Evolutionary conservation across 2,797 vertebrate genomes (phyloP), one percentile per base, ranked within the genome.

Genomic region (Staurois parvus): DNA sequence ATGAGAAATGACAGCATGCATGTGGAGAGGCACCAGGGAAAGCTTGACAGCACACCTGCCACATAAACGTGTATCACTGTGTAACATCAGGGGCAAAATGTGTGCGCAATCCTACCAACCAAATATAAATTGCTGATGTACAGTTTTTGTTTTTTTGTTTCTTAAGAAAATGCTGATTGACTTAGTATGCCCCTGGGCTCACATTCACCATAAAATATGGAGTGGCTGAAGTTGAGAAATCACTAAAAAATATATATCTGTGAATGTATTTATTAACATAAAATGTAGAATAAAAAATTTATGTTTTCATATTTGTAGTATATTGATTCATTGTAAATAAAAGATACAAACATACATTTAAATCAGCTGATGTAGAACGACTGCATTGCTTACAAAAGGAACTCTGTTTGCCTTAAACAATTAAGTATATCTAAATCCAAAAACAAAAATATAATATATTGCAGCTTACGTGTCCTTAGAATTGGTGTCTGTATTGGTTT

Each of bases 1-100:
- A 75, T 80, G 56, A 80, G 29, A 75, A 84, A 74, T 74, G 26
- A 30, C 34, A 75, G 24, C 32, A 42, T 40, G 59, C 68, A 79
- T 29, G 28, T 85, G 42, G 29, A 67, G 30, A 72, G 56, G 64
- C 59, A 59, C 59, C 42, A 29, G 68, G 59, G 59, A 26, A 73
- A 79, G 34, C 68, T 72, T 45, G 29, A 62, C 40, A 26, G 76
- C 13, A 24, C 69, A 85, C 52, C 69, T 79, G 83, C 32, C 56
- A 79, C 45, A 73, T 11, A 4, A 19, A 62, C 67, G 28, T n/a
- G n/a, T 30, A 64, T 42, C 68, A 66, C 48, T 72, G n/a, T 29
- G 32, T 29, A 79, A 42, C 52, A 84, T 11, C 19, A 52, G 11
- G 37, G 48, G 48, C 24, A 69, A 83, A 21, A 19, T n/a, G 48